A percentile compares a stretch with the other conserved stretches of the same genome.
Conservation (phyloP, 2,888 invertebrate genomes). For the Drosophila maculinotata region DNA sequence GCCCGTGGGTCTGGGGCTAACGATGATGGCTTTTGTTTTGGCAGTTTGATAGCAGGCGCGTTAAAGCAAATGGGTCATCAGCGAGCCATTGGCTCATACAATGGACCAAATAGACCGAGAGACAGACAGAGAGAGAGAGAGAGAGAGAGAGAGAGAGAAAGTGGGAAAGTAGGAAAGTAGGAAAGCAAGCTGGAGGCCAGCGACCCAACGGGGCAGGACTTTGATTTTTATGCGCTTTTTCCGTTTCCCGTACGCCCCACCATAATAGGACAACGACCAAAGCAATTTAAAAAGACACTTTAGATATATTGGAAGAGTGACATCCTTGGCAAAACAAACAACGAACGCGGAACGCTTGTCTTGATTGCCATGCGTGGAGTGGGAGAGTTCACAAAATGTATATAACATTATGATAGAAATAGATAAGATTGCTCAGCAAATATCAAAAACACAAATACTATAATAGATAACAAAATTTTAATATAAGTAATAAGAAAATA, state of each 20-base stretch:
- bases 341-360: slow-evolving; percentile 8
- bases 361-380: slow-evolving; percentile 35
- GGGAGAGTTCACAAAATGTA: slow-evolving; percentile 23
- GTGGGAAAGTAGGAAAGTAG: no score
- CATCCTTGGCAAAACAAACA: slow-evolving; percentile 38
- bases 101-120: slow-evolving; percentile 38
- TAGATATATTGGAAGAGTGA: slow-evolving; percentile 58
- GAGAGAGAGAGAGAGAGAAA: not conserved
- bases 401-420: slow-evolving; percentile 25
- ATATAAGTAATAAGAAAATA: not conserved
- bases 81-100: slow-evolving; percentile 67
- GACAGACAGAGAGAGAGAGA: not conserved
- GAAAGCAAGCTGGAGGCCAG: slow-evolving; percentile 12
- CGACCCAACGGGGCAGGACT: slow-evolving; percentile 40
- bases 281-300: slow-evolving; percentile 67
- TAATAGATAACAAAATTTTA: not conserved
- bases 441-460: not conserved
- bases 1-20: slow-evolving; percentile 49
- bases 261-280: slow-evolving; percentile 55
- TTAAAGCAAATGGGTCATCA: slow-evolving; percentile 82
- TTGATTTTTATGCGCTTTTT: slow-evolving; percentile 70
- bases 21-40: slow-evolving; percentile 81
- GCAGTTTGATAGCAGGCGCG: slow-evolving; percentile 78
- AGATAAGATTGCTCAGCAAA: slow-evolving; percentile 15
- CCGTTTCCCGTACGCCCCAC: slow-evolving; percentile 22